Evolutionary conservation across 2,797 vertebrate species (phyloP), one percentile per base, ranked within the genome.

Genomic region (Coccyzus lansbergi): DNA sequence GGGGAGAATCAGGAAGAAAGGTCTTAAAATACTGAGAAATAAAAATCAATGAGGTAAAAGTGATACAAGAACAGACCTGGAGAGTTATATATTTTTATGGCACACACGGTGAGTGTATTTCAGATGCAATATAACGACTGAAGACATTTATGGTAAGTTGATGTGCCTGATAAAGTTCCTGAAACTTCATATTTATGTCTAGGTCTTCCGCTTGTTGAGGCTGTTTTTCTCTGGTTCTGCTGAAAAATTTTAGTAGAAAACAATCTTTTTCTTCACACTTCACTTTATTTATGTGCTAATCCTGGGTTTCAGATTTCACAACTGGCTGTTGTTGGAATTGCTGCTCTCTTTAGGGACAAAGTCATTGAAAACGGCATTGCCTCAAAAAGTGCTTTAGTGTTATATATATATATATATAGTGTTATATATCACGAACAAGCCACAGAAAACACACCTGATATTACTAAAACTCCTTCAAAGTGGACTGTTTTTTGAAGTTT

Each of bases 301-400:
- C 44, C 40, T 58, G 44, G 51, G 64, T 8, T 56, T 83, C 56
- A 49, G 55, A 49, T 79, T 82, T 94, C 80, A 63, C 83, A 84
- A 56, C 80, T 79, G 74, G 63, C 90, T 94, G 75, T 86, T 92
- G 77, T 58, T 84, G 90, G 92, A 93, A 88, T 48, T 51, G 34
- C 52, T 83, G 44, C 60, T 79, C 13, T 79, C 44, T 76, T 55
- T 25, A 75, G 56, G 81, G 83, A 74, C 31, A n/a, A 78, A 28
- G 49, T 52, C 55, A 82, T 76, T 63, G 56, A 59, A 90, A 82
- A 77, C 72, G 52, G 15, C 22, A 15, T 42, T 93, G 55, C 40
- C 67, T 86, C 86, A 77, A 75, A 71, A 88, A 86, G 42, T 58
- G 29, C 4, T 71, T 86, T 68, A 44, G 15, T 63, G 48, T 74